Base-by-base conservation (phyloP, 2,113 vertebrate genomes). In the Microcebus jonahi region DNA sequence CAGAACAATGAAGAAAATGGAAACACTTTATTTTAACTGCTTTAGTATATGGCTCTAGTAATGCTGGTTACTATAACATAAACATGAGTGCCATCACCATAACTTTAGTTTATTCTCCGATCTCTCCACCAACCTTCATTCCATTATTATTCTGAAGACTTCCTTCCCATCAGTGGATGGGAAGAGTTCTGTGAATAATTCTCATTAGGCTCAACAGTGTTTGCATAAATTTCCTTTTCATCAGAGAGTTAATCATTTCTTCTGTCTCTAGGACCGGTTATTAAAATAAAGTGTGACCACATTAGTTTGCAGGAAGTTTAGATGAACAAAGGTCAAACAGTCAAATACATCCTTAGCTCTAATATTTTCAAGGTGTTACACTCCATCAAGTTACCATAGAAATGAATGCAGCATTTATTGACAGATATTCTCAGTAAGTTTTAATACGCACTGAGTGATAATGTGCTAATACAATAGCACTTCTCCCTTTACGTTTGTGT, bases 251-350 rank as follows among this genome's bases (percentile, higher is more conserved):
- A 90, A 71, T n/a, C 0, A 73, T 36, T 81, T 94, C 86, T 96
- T 70, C 48, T 85, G 68, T 83, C 86, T 96, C 36, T 70, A 83
- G 84, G 59, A 68, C 48, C 88, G 82, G 53, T 94, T 63, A 83
- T 86, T 97, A 97, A 98, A 97, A 89, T 94, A 87, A 97, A 97
- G 59, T 91, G 63, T 96, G 92, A 89, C 53, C 57, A 96, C 68
- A 65, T 83, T 36, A 95, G 79, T 31, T 97, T 97, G 73, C 63
- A 63, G 85, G 94, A 21, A 29, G 91, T 92, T 96, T 71, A 96
- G 50, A 65, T 70, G 63, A 96, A 97, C 21, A 96, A 79, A 83
- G 79, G 94, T 76, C 13, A 71, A 96, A 79, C 3, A 90, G 55
- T 70, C 12, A 93, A 96, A 88, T 71, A 45, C 96, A 61, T 48